These are phyloP conservation scores for Hycleus phaleratus DNA, from an alignment of 1,140 invertebrate genomes.

Conservation along the genomic window DNA sequence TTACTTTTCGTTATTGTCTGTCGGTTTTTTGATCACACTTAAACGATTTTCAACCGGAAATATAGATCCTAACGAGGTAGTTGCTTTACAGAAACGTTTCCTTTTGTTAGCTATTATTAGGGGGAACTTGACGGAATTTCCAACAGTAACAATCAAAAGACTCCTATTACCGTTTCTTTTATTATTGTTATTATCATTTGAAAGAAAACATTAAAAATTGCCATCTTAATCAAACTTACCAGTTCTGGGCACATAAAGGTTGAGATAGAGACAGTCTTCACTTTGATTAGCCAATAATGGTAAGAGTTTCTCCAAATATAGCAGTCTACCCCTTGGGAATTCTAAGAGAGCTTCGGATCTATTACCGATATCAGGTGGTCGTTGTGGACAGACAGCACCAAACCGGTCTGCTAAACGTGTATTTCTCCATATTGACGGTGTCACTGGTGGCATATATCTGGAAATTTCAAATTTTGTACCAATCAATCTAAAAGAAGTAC, in stretches of 20 bases:
- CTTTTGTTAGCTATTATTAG: too few species aligned
- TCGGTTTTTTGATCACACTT: too few species aligned
- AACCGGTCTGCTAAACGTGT: slow-evolving; percentile 72
- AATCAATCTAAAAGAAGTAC: too few species aligned
- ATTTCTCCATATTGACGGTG: slow-evolving; percentile 78
- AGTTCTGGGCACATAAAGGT: slow-evolving; percentile 84
- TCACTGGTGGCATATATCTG: slow-evolving; percentile 90
- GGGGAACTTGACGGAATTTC: too few species aligned
- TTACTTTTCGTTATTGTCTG: too few species aligned
- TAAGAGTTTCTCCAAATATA: slow-evolving; percentile 71
- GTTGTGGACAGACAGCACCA: slow-evolving; percentile 86
- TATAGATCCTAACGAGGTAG: too few species aligned
- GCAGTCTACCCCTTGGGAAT: slow-evolving; percentile 70
- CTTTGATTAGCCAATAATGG: slow-evolving; percentile 81
- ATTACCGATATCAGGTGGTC: slow-evolving; percentile 58
- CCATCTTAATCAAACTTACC: slow-evolving; percentile 48
- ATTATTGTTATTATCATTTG: too few species aligned
- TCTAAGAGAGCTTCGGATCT: slow-evolving; percentile 65
- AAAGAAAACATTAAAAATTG: too few species aligned
- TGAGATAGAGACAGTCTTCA: slow-evolving; percentile 96
- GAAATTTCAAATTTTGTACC: not conserved
- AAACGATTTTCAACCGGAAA: too few species aligned
- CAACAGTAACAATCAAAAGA: too few species aligned
- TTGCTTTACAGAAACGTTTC: too few species aligned
- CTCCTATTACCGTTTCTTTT: too few species aligned